Percentiles rank a stretch among this genome's conserved stretches.
Evolutionary conservation across 2,113 vertebrate genomes (phyloP).

Genomic region (Chunga burmeisteri): DNA sequence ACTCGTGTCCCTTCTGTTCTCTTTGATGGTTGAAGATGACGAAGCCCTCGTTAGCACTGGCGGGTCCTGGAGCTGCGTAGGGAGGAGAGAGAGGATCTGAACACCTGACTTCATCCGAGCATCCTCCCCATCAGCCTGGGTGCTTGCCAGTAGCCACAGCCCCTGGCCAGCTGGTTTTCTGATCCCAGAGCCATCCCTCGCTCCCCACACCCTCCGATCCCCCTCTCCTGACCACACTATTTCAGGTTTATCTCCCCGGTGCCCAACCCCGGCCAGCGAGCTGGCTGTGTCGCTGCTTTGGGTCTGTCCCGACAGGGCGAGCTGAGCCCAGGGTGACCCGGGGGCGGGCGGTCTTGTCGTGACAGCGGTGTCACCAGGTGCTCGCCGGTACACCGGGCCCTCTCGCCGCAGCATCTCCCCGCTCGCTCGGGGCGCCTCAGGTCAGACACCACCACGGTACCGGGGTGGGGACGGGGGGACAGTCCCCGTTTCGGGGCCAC

Average conservation of each 20-base stretch:
- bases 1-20: background rate
- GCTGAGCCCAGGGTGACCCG: background rate
- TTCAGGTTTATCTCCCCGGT: background rate
- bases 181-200: background rate
- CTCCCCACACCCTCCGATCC: background rate
- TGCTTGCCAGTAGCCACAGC: background rate
- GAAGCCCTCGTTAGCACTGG: background rate
- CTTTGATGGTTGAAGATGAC: background rate
- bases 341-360: background rate
- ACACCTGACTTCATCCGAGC: background rate
- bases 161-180: background rate
- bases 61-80: background rate
- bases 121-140: background rate
- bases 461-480: too few relatives aligned
- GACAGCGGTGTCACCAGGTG: background rate
- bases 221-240: background rate
- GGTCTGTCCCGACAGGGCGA: background rate
- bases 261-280: too few relatives aligned
- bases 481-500: too few relatives aligned
- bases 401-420: background rate
- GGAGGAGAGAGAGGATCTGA: background rate
- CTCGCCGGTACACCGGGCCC: too few relatives aligned
- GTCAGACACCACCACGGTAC: background rate
- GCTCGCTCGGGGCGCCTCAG: fast-evolving
- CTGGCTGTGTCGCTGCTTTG: too few relatives aligned